Base-by-base conservation (phyloP, 2,797 vertebrate species). In the Spea hammondii region DNA sequence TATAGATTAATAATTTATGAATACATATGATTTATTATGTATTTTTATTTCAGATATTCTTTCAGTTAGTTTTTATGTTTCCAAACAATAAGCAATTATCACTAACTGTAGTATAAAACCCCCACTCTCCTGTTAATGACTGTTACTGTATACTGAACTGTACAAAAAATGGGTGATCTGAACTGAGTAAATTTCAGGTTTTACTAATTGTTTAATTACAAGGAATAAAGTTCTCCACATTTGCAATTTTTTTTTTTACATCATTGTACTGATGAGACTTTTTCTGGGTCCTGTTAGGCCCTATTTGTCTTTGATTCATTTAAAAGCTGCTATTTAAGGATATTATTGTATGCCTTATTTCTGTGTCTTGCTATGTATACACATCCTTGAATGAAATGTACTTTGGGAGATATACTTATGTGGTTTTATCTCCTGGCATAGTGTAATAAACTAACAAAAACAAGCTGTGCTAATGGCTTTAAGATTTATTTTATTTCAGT, bases 281-380 rank as follows among this genome's bases (percentile, higher is more conserved):
- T 69, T 67, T 50, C 49, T 65, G 17, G 7, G 8, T 59, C 47
- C 49, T 13, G 8, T 32, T 32, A 10, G 8, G 10, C 53, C 67
- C 76, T 49, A 4, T n/a, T 44, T 77, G 70, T 73, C 59, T 51
- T 67, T 69, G 70, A 57, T 53, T 72, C 4, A 57, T 50, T 65
- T 47, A 13, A 74, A 74, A 74, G 54, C 71, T 53, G 65, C 48
- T 74, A 32, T 64, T 74, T 57, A 49, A 67, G 67, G 64, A 79
- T 55, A 74, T 45, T 46, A 60, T 9, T 74, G 71, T 74, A 79
- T 51, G 57, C 65, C 49, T 46, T 74, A 69, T 51, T 59, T 54
- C 17, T 54, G 32, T 4, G 46, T 57, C 9, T 57, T 60, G 32
- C 32, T 32, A 32, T 32, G 32, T 32, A 32, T 74, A 60, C 44